A percentile compares a stretch with the other conserved stretches of the same genome.
These are phyloP conservation scores for Macropis europaea DNA, from an alignment of 2,888 invertebrate species.

Conservation along the genomic window DNA sequence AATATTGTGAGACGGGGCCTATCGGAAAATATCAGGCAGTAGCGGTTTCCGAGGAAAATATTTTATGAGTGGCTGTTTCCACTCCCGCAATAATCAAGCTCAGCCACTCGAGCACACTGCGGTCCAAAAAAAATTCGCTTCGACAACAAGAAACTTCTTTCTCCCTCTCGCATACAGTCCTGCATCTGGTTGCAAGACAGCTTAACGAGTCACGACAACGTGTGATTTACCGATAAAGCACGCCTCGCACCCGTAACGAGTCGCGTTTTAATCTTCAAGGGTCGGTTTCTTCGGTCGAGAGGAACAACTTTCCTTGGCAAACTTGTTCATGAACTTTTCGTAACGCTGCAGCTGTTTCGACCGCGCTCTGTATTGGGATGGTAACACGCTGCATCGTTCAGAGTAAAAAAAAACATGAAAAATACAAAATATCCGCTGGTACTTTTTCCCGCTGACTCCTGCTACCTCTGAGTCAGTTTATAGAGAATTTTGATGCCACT, in stretches of 20 bases:
- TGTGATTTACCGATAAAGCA: conserved; percentile 28
- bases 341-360: background rate
- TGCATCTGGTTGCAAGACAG: background rate
- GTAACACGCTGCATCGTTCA: no score
- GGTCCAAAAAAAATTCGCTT: conserved; percentile 1
- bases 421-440: no score
- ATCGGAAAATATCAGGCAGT: no score
- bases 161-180: background rate
- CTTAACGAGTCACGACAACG: conserved; percentile 31
- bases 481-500: no score
- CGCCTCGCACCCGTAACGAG: background rate
- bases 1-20: no score
- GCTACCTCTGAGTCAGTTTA: no score
- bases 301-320: background rate
- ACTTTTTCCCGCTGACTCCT: no score
- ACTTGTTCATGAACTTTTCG: no score
- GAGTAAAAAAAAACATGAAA: no score
- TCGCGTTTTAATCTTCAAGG: background rate
- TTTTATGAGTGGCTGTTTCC: background rate
- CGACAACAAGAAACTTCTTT: conserved; percentile 6
- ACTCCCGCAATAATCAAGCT: background rate
- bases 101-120: background rate
- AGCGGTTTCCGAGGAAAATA: background rate
- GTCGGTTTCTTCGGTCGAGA: background rate
- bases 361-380: no score